phyloP scores from a whole-genome alignment of 2,888 invertebrate genomes.

The Hetaerina titia region DNA sequence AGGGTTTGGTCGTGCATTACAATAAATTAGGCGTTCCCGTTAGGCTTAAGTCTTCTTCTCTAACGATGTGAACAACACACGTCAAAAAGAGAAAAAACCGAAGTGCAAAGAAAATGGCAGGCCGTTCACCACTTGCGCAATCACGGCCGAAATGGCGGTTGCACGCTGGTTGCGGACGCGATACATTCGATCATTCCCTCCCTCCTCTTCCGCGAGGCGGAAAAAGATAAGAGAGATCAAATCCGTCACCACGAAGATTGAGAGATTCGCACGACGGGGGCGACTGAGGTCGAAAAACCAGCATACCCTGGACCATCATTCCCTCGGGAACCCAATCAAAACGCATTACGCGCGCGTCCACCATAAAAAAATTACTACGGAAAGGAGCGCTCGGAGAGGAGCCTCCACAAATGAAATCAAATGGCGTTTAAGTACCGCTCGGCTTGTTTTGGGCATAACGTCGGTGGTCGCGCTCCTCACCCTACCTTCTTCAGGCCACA shows the following conservation, averaged over 20 bases:
- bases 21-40: background rate
- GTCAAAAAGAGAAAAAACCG: background rate
- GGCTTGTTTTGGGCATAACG: slow-evolving; percentile 24
- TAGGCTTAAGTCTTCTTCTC: background rate
- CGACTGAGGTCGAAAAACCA: background rate
- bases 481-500: background rate
- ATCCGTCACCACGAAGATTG: background rate
- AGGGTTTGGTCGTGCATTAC: background rate
- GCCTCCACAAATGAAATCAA: background rate
- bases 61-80: background rate
- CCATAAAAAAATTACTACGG: background rate
- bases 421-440: background rate
- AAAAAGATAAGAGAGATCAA: background rate
- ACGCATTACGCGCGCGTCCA: background rate
- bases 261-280: background rate
- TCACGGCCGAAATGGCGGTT: background rate
- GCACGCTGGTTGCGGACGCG: too few relatives aligned
- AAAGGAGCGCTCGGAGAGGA: background rate
- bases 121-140: background rate
- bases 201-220: too few relatives aligned
- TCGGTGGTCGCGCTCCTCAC: background rate
- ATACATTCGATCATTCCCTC: too few relatives aligned
- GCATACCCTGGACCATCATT: background rate
- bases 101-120: background rate
- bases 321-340: background rate